phyloP scores from a whole-genome alignment of 2,888 invertebrate genomes.

The Cantharis rufa region DNA sequence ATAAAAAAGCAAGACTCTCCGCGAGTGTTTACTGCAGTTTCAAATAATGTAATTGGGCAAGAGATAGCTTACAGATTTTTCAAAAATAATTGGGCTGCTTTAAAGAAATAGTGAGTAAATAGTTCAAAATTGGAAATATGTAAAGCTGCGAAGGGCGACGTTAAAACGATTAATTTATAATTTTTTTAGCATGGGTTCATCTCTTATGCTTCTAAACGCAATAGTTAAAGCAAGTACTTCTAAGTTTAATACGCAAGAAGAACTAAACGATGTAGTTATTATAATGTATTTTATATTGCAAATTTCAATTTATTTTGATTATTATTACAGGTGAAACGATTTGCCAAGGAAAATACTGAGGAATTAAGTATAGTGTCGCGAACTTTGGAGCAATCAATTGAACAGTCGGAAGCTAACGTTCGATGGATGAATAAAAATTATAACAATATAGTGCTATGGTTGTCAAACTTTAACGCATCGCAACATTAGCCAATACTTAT shows the following conservation, averaged over 20 bases:
- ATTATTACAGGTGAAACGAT: slow-evolving; percentile 45
- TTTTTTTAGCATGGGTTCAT: slow-evolving; percentile 71
- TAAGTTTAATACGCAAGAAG: slow-evolving; percentile 74
- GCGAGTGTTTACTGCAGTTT: slow-evolving; percentile 76
- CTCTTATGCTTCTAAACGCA: slow-evolving; percentile 69
- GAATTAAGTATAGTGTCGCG: slow-evolving; percentile 69
- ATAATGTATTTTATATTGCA: background rate
- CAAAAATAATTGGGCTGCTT: slow-evolving; percentile 73
- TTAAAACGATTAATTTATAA: background rate
- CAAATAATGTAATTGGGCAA: slow-evolving; percentile 77
- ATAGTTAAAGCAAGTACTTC: slow-evolving; percentile 75
- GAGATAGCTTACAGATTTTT: slow-evolving; percentile 81
- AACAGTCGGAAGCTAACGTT: slow-evolving; percentile 79
- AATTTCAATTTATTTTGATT: background rate
- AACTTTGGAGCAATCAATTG: slow-evolving; percentile 78
- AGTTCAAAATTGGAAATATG: background rate
- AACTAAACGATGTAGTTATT: slow-evolving; percentile 72
- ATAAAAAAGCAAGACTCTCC: slow-evolving; percentile 83
- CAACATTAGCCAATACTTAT: background rate
- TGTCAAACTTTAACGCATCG: slow-evolving; percentile 47
- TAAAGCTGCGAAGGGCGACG: background rate
- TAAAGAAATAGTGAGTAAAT: slow-evolving; percentile 73
- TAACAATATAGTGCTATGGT: slow-evolving; percentile 75
- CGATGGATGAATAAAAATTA: slow-evolving; percentile 83
- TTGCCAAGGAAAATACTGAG: slow-evolving; percentile 65